Evolutionary conservation across 2,113 vertebrate genomes (phyloP).

Genomic region (Platycercus adscitus): DNA sequence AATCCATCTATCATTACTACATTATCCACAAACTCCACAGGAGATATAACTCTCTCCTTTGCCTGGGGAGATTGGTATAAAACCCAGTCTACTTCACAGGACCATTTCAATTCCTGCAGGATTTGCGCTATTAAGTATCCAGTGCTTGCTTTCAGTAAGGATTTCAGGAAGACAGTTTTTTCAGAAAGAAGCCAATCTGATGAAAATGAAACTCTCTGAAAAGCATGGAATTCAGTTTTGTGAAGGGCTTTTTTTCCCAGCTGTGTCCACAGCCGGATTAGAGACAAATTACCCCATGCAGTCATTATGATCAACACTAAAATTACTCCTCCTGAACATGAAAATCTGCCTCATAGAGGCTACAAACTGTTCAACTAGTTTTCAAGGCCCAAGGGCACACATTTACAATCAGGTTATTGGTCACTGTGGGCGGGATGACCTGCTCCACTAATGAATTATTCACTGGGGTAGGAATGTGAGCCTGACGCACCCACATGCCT

Average conservation of each 20-base stretch:
- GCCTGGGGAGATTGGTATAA: neutral
- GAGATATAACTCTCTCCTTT: neutral
- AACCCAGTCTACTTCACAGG: neutral
- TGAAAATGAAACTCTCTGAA: neutral
- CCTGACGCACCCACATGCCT: neutral
- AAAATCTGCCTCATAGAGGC: neutral
- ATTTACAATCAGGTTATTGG: neutral
- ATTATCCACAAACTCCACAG: neutral
- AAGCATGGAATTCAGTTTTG: neutral
- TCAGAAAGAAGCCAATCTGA: neutral
- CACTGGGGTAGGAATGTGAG: neutral
- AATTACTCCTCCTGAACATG: neutral
- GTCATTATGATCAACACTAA: neutral
- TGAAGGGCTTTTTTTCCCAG: neutral
- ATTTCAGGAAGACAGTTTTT: neutral
- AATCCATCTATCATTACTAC: neutral
- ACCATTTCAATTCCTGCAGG: neutral
- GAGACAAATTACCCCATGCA: neutral
- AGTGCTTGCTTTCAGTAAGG: neutral
- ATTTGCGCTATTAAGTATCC: neutral
- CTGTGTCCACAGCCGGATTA: neutral
- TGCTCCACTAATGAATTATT: neutral
- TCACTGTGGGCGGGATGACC: neutral
- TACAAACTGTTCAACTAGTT: neutral
- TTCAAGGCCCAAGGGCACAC: neutral